These are phyloP conservation scores for Aulostomus chinensis DNA, from an alignment of 2,797 vertebrate species.

Conservation along the genomic window DNA sequence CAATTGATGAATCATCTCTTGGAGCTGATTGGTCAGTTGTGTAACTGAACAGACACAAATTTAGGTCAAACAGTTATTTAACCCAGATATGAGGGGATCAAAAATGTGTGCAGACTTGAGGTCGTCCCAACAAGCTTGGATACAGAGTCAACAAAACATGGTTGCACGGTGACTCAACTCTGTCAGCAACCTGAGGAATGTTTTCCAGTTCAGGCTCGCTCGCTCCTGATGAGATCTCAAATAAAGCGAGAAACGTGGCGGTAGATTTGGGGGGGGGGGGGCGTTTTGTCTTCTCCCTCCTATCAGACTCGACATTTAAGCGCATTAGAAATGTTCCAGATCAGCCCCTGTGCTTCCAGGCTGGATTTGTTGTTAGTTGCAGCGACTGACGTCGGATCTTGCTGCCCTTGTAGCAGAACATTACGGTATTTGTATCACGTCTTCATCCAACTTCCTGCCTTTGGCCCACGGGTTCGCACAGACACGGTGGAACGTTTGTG, in stretches of 20 bases:
- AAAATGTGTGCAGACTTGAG: slow-evolving; percentile 11
- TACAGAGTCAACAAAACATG: slow-evolving; percentile 36
- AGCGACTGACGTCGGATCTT: not conserved
- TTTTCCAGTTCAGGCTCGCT: slow-evolving; percentile 22
- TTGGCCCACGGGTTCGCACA: too few species aligned
- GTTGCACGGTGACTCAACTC: slow-evolving; percentile 39
- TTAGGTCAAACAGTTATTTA: slow-evolving; percentile 36
- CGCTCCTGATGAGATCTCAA: slow-evolving; percentile 16
- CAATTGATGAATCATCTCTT: slow-evolving; percentile 29
- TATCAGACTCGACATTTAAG: too few species aligned
- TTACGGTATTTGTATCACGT: too few species aligned
- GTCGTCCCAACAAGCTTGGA: slow-evolving; percentile 32
- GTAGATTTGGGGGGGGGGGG: too few species aligned
- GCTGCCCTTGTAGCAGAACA: too few species aligned
- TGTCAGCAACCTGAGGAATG: slow-evolving; percentile 26
- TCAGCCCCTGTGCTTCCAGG: too few species aligned
- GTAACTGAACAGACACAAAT: slow-evolving; percentile 36
- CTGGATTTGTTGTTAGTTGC: too few species aligned
- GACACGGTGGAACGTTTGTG: too few species aligned
- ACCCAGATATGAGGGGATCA: slow-evolving; percentile 28
- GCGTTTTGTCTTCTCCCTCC: too few species aligned
- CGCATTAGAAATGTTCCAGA: too few species aligned
- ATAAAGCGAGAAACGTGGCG: not conserved
- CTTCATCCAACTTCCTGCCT: too few species aligned
- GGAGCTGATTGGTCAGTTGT: slow-evolving; percentile 29